A percentile compares a stretch with the other conserved stretches of the same genome.
Conservation (phyloP, 2,113 vertebrate genomes). For the Sceloporus undulatus region DNA sequence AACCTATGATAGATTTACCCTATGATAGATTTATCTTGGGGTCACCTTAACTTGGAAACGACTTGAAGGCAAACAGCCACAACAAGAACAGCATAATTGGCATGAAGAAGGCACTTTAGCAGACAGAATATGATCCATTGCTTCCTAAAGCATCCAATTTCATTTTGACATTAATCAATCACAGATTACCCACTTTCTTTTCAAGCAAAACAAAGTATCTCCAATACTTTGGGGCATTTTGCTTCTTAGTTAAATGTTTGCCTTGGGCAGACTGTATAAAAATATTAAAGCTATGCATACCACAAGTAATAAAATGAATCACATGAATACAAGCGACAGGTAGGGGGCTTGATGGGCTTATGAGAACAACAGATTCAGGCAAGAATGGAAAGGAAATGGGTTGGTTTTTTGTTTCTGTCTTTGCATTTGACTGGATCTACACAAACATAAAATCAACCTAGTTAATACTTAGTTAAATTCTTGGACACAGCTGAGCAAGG, state of each 20-base stretch:
- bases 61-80: too few relatives aligned
- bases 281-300: background rate
- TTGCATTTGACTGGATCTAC: background rate
- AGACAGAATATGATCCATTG: background rate
- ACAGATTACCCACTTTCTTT: background rate
- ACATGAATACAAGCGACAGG: background rate
- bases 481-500: background rate
- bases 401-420: background rate
- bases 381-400: background rate
- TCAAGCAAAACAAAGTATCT: conserved; percentile 7
- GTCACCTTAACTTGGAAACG: too few relatives aligned
- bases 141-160: background rate
- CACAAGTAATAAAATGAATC: background rate
- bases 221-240: background rate
- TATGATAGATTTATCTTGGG: too few relatives aligned
- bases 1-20: too few relatives aligned
- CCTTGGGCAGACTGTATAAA: background rate
- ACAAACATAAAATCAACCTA: background rate
- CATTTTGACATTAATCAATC: background rate
- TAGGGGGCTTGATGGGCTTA: too few relatives aligned
- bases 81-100: background rate
- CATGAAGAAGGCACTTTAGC: background rate
- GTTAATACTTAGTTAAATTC: background rate
- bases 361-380: background rate
- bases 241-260: background rate